Base-by-base conservation (phyloP, 1,140 invertebrate species). In the Melitaea cinxia region DNA sequence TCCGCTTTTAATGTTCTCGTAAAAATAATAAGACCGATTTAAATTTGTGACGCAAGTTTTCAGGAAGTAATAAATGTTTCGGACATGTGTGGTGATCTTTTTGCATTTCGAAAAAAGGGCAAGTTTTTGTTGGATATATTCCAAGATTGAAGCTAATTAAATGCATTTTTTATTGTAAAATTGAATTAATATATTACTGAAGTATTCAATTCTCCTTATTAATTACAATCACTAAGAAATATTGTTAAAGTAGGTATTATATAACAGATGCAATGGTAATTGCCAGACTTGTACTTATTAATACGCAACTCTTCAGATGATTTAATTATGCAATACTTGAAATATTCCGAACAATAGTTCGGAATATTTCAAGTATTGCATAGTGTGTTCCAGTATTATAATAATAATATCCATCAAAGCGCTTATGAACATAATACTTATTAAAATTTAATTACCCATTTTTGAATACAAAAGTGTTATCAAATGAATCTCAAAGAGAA, bases 21-120 rank as follows among this genome's bases (percentile, higher is more conserved):
- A 82, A 86, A 86, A 83, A 85, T 78, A 77, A 80, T 78, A 75
- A 78, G 65, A 66, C 70, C 68, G 60, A 73, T 76, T 76, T 73
- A 55, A 75, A 68, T 58, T 54, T 47, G 68, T 72, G 75, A 77
- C 63, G 74, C 77, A 69, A 70, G 71, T 68, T 77, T 33, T 50
- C 50, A 74, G 72, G 78, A 82, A 78, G 74, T 47, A 71, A 76
- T 78, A 82, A 82, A 73, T 56, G 56, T 54, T 47, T 45, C 23
- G 42, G 68, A 69, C 68, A 68, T 63, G 63, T 73, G 68, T 63
- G 50, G 49, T 45, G 54, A 50, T 56, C 55, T 55, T 56, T 60
- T 72, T 65, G 53, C 61, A 61, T 59, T n/a, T 61, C 24, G 42
- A 45, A 55, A 57, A 28, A 28, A 33, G 47, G 39, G 37, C 37